These are phyloP conservation scores for Apocrypta bakeri DNA, from an alignment of 1,140 invertebrate species.

Conservation along the genomic window DNA sequence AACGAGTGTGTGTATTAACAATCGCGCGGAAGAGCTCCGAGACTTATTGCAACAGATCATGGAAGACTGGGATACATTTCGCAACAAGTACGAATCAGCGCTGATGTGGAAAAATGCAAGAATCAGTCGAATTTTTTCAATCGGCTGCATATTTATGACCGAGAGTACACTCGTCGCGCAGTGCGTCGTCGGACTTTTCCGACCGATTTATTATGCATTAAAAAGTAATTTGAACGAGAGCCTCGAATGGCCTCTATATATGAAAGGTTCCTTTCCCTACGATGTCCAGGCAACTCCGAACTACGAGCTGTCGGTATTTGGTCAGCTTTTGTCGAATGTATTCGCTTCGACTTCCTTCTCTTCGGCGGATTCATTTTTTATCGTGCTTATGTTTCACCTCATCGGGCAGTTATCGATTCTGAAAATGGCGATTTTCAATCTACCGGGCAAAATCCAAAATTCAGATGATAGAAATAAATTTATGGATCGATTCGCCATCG, in stretches of 20 bases:
- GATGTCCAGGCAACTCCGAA: slow-evolving; percentile 68
- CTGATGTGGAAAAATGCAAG: slow-evolving; percentile 31
- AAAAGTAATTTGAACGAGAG: neutral
- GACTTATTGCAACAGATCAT: slow-evolving; percentile 6
- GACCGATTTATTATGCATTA: slow-evolving; percentile 1
- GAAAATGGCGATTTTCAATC: slow-evolving; percentile 43
- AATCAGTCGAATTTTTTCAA: slow-evolving; percentile 34
- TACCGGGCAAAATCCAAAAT: slow-evolving; percentile 50
- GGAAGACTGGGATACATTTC: slow-evolving; percentile 4
- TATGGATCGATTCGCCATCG: slow-evolving; percentile 13
- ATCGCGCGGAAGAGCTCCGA: neutral
- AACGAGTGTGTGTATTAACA: too few species aligned
- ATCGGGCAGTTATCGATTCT: slow-evolving; percentile 70
- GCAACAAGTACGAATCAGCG: neutral
- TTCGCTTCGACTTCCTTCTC: slow-evolving; percentile 68
- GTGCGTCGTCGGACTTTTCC: slow-evolving; percentile 21
- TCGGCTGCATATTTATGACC: slow-evolving; percentile 45
- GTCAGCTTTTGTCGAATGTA: slow-evolving; percentile 68
- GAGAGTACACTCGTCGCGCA: slow-evolving; percentile 29
- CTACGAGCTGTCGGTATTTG: slow-evolving; percentile 71
- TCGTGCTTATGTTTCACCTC: slow-evolving; percentile 69
- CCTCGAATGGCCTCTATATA: slow-evolving; percentile 33
- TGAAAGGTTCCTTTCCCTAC: slow-evolving; percentile 68
- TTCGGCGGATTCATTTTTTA: slow-evolving; percentile 68
- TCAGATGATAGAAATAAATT: slow-evolving; percentile 7